Base-by-base conservation (phyloP, 2,113 vertebrate species). In the Mellivora capensis region DNA sequence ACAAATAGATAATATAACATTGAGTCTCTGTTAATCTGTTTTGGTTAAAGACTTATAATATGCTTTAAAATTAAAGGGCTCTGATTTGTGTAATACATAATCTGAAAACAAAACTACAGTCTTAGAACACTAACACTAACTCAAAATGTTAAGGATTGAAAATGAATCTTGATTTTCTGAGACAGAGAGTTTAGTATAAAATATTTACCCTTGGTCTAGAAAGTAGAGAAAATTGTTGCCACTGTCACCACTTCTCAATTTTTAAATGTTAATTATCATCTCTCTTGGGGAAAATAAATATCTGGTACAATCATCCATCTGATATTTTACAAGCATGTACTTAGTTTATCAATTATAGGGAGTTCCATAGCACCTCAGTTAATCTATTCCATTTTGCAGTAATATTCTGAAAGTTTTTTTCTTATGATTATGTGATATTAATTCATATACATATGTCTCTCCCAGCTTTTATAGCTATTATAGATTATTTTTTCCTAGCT, bases 31-130 rank as follows among this genome's bases (percentile, higher is more conserved):
- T 76, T 61, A 98, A 97, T 97, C 23, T 96, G 82, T 93, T 97
- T 98, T 85, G 21, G 97, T 98, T 69, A 81, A 93, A 92, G 93
- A 87, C 0, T 85, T 87, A 17, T 87, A 94, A 97, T 97, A 96
- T 97, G 96, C 94, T 98, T 98, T 96, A 95, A 97, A 98, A 7
- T 89, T 92, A 97, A 98, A 98, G 93, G 95, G 96, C 97, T 98
- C 97, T 96, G 88, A 97, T 98, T 98, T 98, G 90, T 93, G 98
- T 98, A 98, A 96, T 82, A 94, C 74, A 87, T 87, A 87, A 88
- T 42, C 15, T 87, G 44, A 83, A 94, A 95, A 80, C 84, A 97
- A 96, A 94, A 90, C 69, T 59, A 92, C 44, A 69, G 6, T 52
- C 31, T 91, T 27, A 79, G 57, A 90, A 79, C 2, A 52, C 7